A percentile compares a stretch with the other conserved stretches of the same genome.
Evolutionary conservation across 2,888 invertebrate species (phyloP).

Genomic region (Vanessa cardui): DNA sequence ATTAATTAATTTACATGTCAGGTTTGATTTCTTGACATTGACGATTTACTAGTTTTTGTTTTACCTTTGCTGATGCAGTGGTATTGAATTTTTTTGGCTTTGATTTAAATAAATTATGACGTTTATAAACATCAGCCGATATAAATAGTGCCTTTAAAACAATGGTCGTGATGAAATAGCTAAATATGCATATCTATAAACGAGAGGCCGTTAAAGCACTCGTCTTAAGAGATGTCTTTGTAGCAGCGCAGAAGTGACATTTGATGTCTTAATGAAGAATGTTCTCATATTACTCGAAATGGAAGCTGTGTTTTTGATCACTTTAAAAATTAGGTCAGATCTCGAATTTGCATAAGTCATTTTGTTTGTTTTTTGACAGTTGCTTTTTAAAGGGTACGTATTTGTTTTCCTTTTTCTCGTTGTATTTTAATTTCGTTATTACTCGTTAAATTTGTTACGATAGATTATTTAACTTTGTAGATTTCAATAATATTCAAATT

Average conservation of each 20-base stretch:
- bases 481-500: too few relatives aligned
- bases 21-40: neutral
- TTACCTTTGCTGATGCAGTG: neutral
- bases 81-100: neutral
- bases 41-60: neutral
- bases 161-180: slow-evolving; percentile 2
- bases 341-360: neutral
- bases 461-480: too few relatives aligned
- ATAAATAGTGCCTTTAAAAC: neutral
- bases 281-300: slow-evolving; percentile 28
- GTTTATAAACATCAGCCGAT: neutral
- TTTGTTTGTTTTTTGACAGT: neutral
- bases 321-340: slow-evolving; percentile 22
- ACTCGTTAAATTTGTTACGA: too few relatives aligned
- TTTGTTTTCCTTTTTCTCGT: neutral
- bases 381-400: neutral
- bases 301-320: slow-evolving; percentile 23
- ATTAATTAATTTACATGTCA: neutral
- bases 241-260: slow-evolving; percentile 16
- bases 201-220: slow-evolving; percentile 13
- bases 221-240: slow-evolving; percentile 22
- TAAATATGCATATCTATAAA: slow-evolving; percentile 10
- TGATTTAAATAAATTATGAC: neutral
- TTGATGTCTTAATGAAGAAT: slow-evolving; percentile 31
- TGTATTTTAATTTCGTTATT: neutral